A percentile compares a stretch with the other conserved stretches of the same genome.
Conservation (phyloP, 2,888 invertebrate genomes). For the Tachina grossa region DNA sequence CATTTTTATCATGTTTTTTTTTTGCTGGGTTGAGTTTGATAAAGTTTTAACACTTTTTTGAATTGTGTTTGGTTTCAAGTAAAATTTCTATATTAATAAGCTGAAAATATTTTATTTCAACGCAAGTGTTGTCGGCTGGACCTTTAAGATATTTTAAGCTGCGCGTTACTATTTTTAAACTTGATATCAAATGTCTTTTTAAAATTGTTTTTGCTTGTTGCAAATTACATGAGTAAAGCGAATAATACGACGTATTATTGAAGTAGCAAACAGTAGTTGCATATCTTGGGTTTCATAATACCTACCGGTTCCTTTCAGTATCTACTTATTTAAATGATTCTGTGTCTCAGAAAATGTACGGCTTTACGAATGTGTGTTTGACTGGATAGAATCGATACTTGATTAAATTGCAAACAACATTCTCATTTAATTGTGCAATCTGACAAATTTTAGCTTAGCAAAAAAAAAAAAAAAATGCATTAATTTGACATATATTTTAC, state of each 20-base stretch:
- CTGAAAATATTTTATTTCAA: slow-evolving; percentile 25
- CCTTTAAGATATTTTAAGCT: slow-evolving; percentile 6
- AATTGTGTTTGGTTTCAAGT: not conserved
- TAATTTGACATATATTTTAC: not conserved
- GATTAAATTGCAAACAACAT: slow-evolving; percentile 32
- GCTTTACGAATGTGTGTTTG: slow-evolving; percentile 25
- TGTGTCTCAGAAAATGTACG: not conserved
- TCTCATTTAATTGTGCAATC: slow-evolving; percentile 30
- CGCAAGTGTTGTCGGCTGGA: not conserved
- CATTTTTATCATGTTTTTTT: too few relatives aligned
- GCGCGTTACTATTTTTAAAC: not conserved
- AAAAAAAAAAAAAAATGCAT: not conserved
- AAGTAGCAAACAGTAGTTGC: not conserved
- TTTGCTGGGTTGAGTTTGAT: slow-evolving; percentile 13
- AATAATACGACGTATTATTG: slow-evolving; percentile 19
- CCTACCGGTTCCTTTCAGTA: slow-evolving; percentile 6
- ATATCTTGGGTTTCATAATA: slow-evolving; percentile 32
- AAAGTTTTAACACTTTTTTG: not conserved
- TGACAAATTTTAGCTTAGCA: not conserved
- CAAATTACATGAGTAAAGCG: not conserved
- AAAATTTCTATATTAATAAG: not conserved
- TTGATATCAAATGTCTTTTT: slow-evolving; percentile 8
- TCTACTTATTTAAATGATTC: not conserved
- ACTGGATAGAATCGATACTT: slow-evolving; percentile 19
- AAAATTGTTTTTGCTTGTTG: not conserved